Evolutionary conservation across 2,888 invertebrate species (phyloP).

Genomic region (Andrena flavipes): DNA sequence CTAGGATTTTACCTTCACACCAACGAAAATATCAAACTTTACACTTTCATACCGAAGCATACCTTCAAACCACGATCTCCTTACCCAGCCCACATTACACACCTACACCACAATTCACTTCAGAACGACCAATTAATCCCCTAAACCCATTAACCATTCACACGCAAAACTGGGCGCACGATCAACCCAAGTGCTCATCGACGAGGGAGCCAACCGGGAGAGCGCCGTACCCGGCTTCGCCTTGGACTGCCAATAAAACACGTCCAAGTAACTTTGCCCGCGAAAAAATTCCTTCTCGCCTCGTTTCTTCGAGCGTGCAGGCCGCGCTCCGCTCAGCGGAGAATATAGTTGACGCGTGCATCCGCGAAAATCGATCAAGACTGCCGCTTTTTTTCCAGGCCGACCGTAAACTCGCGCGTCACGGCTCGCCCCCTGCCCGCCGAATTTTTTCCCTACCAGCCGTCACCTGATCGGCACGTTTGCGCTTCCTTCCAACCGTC

Average conservation of each 20-base stretch:
- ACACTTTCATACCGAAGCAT: too few species aligned
- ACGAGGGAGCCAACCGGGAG: too few species aligned
- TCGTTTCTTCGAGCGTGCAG: slow-evolving; percentile 3
- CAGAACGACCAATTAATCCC: too few species aligned
- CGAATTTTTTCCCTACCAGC: slow-evolving; percentile 6
- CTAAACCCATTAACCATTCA: too few species aligned
- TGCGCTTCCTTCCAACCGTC: neutral
- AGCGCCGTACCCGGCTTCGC: too few species aligned
- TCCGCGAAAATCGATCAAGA: slow-evolving; percentile 54
- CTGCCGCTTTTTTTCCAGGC: slow-evolving; percentile 24
- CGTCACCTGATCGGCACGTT: slow-evolving; percentile 22
- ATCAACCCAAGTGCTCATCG: too few species aligned
- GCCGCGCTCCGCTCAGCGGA: neutral
- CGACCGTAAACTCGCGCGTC: slow-evolving; percentile 36
- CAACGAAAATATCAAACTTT: too few species aligned
- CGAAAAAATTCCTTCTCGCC: slow-evolving; percentile 4
- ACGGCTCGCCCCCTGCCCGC: slow-evolving; percentile 11
- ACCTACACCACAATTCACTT: too few species aligned
- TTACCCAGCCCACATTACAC: too few species aligned
- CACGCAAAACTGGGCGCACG: too few species aligned
- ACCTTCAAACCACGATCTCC: too few species aligned
- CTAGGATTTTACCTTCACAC: too few species aligned
- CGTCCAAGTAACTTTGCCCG: neutral
- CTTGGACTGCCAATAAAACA: neutral
- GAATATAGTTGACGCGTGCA: slow-evolving; percentile 32